These are phyloP conservation scores for Trematocara nigrifrons DNA, from an alignment of 2,113 vertebrate genomes.

Conservation along the genomic window DNA sequence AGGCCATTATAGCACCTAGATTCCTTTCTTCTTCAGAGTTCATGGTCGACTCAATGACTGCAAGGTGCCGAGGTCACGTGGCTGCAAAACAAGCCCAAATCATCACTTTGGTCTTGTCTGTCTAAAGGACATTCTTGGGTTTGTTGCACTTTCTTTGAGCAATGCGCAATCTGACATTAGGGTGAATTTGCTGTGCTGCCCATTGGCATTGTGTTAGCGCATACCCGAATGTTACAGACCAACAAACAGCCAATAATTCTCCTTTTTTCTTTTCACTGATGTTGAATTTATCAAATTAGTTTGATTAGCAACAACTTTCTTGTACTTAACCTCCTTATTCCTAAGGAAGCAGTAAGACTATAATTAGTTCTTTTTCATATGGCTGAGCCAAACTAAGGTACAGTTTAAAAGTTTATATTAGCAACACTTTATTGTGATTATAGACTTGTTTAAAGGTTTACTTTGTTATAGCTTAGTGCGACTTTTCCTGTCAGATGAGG, in stretches of 20 bases:
- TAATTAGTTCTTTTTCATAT: not conserved
- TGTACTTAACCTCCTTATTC: not conserved
- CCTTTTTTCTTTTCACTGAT: not conserved
- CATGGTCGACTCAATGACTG: not conserved
- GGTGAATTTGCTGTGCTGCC: not conserved
- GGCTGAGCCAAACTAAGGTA: not conserved
- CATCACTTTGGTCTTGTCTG: not conserved
- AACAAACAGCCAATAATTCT: not conserved
- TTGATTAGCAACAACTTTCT: not conserved
- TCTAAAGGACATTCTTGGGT: not conserved
- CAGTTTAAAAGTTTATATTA: not conserved
- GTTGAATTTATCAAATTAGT: not conserved
- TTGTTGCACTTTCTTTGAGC: not conserved
- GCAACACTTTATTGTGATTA: not conserved
- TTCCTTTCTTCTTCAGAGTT: not conserved
- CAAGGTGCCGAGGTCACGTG: not conserved
- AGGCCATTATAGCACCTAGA: not conserved
- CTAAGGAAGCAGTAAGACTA: not conserved
- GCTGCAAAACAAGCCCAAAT: not conserved
- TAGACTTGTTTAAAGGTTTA: not conserved
- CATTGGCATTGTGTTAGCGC: not conserved
- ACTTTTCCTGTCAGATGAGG: not conserved
- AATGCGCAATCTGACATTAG: not conserved
- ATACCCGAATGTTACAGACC: not conserved
- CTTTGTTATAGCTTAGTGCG: not conserved